Conservation (phyloP, 2,888 invertebrate species). For the Sepiola atlantica region DNA sequence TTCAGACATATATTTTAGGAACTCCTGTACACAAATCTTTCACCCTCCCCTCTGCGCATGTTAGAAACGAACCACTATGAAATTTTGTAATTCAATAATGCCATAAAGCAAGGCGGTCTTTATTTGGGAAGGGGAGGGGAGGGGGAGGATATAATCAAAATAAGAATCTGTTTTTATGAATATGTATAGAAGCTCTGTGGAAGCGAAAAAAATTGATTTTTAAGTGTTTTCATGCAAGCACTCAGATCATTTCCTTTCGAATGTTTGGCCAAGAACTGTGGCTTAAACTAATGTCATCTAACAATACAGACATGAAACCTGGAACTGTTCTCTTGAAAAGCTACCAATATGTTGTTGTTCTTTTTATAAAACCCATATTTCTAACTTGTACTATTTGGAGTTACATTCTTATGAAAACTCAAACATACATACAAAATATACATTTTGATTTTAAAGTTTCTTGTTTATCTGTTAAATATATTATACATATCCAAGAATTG, state of each 20-base stretch:
- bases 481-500: too few relatives aligned
- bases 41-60: too few relatives aligned
- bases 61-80: not conserved
- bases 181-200: not conserved
- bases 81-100: not conserved
- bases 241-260: not conserved
- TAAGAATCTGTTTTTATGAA: not conserved
- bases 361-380: not conserved
- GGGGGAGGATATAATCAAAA: not conserved
- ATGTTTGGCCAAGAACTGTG: not conserved
- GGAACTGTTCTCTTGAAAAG: not conserved
- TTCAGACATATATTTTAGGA: too few relatives aligned
- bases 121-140: not conserved
- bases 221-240: not conserved
- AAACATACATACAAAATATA: too few relatives aligned
- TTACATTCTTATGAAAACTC: not conserved
- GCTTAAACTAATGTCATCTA: not conserved
- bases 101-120: not conserved
- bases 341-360: not conserved
- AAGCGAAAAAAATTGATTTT: not conserved
- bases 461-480: too few relatives aligned
- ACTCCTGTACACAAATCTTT: too few relatives aligned
- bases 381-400: not conserved
- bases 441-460: too few relatives aligned
- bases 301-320: not conserved